phyloP scores from a whole-genome alignment of 1,140 invertebrate species.

The Triops longicaudatus region DNA sequence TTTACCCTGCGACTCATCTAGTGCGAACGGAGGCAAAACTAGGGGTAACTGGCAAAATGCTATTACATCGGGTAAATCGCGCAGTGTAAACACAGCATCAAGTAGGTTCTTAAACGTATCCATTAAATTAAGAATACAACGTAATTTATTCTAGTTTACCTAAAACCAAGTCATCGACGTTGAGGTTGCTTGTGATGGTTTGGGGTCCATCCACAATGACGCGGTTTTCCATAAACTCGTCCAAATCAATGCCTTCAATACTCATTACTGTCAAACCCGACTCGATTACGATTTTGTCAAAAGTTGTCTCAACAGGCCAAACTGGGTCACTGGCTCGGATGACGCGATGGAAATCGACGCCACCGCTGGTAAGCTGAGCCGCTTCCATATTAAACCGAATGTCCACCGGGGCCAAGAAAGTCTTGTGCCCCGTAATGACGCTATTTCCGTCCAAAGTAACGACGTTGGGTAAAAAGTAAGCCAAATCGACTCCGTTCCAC shows the following conservation, averaged over 20 bases:
- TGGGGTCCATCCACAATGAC: background rate
- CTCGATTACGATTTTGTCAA: background rate
- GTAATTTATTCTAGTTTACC: background rate
- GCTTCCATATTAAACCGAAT: background rate
- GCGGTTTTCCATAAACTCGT: background rate
- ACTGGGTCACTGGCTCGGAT: background rate
- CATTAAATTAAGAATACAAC: too few species aligned
- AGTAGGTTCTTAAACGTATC: too few species aligned
- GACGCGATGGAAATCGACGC: slow-evolving; percentile 3
- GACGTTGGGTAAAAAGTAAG: background rate
- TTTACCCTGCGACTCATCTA: too few species aligned
- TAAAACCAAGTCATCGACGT: background rate
- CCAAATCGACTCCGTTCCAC: background rate
- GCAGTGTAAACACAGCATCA: too few species aligned
- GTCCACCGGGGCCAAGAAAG: background rate
- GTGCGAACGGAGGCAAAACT: too few species aligned
- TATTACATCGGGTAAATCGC: too few species aligned
- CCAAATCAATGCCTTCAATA: background rate
- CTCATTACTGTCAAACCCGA: background rate
- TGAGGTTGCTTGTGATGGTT: background rate
- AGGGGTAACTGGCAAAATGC: too few species aligned
- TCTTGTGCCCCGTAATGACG: background rate
- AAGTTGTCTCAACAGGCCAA: background rate
- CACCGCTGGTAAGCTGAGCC: background rate
- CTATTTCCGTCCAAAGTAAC: background rate